Conservation (phyloP, 1,140 invertebrate species). For the Anthonomus grandis region DNA sequence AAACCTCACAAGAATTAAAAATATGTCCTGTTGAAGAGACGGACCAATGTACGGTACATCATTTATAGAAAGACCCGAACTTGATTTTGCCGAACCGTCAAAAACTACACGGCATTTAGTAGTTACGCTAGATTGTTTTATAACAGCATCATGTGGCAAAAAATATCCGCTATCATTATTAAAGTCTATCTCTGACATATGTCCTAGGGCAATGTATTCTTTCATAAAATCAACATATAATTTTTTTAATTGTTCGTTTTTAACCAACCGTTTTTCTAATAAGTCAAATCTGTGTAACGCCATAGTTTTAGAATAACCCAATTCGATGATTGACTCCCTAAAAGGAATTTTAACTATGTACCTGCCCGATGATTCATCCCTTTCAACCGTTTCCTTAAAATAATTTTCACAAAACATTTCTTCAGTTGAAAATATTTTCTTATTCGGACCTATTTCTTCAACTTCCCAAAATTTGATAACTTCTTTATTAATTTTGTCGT, state of each 20-base stretch:
- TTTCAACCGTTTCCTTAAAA: neutral
- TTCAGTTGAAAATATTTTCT: slow-evolving; percentile 3
- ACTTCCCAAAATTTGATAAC: slow-evolving; percentile 8
- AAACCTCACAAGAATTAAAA: slow-evolving; percentile 34
- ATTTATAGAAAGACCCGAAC: slow-evolving; percentile 40
- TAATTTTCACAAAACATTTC: slow-evolving; percentile 7
- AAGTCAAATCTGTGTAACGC: neutral
- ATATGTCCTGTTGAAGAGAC: slow-evolving; percentile 38
- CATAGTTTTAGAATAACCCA: slow-evolving; percentile 8
- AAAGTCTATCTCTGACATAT: slow-evolving; percentile 9
- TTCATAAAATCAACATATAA: slow-evolving; percentile 3
- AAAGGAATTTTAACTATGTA: slow-evolving; percentile 6
- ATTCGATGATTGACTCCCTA: neutral
- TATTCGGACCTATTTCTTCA: neutral
- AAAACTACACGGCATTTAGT: slow-evolving; percentile 47
- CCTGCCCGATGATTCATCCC: neutral
- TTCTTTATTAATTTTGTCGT: neutral
- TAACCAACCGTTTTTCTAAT: slow-evolving; percentile 1
- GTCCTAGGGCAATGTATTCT: slow-evolving; percentile 10
- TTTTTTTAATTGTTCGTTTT: neutral
- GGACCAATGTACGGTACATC: slow-evolving; percentile 41
- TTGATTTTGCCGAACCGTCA: slow-evolving; percentile 37
- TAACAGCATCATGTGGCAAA: slow-evolving; percentile 40
- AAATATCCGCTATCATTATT: slow-evolving; percentile 16
- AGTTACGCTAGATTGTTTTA: slow-evolving; percentile 30